Percentiles rank a stretch among this genome's conserved stretches.
These are phyloP conservation scores for Ptychochromis oligacanthus DNA, from an alignment of 2,113 vertebrate genomes.

Conservation along the genomic window DNA sequence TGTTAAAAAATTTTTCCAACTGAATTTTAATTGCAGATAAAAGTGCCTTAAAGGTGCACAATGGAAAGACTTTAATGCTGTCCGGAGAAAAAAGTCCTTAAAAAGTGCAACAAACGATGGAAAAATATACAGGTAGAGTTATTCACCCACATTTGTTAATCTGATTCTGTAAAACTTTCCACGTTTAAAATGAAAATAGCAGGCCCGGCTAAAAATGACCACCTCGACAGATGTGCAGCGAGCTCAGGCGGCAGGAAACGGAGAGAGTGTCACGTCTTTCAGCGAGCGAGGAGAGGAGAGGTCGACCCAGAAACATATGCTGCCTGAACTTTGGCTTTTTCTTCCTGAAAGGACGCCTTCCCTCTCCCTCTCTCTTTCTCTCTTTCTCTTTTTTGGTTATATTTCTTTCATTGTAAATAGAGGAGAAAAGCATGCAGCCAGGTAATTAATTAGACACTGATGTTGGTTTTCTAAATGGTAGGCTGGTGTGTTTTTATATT, in stretches of 20 bases:
- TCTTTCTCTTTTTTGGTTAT: background rate
- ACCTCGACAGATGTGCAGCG: slow-evolving; percentile 56
- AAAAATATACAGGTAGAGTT: background rate
- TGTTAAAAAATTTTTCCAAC: background rate
- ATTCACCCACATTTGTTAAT: background rate
- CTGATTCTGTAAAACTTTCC: slow-evolving; percentile 22
- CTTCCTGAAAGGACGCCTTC: slow-evolving; percentile 75
- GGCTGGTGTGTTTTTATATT: background rate
- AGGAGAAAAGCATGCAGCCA: background rate
- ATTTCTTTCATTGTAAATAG: background rate
- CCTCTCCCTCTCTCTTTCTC: slow-evolving; percentile 41
- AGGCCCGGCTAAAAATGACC: slow-evolving; percentile 66
- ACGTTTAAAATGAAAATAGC: slow-evolving; percentile 61
- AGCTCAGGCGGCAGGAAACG: slow-evolving; percentile 59
- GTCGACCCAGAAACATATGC: slow-evolving; percentile 79
- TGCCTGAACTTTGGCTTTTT: slow-evolving; percentile 74
- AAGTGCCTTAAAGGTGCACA: background rate
- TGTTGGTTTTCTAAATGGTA: background rate
- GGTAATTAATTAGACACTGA: background rate
- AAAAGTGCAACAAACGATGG: background rate
- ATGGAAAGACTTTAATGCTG: background rate
- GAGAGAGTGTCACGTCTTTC: slow-evolving; percentile 67
- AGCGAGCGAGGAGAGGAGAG: slow-evolving; percentile 47
- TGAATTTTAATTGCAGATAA: background rate
- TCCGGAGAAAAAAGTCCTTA: background rate